Evolutionary conservation across 1,140 invertebrate species (phyloP), one percentile per base, ranked within the genome.

Genomic region (Drosophila nigrodunni): DNA sequence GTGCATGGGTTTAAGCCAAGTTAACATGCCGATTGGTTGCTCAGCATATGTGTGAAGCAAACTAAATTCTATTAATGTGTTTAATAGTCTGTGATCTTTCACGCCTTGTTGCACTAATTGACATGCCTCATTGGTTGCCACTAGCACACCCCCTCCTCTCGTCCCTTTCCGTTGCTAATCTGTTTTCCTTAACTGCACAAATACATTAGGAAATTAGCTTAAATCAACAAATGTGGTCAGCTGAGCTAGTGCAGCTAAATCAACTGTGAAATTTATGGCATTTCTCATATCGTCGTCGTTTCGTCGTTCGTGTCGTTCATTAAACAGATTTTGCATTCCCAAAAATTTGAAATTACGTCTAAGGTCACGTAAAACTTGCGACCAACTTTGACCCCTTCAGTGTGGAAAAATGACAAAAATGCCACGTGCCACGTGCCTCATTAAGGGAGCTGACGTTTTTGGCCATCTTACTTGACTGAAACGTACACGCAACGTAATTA

Each of bases 351-450:
- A 77, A 59, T 75, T 54, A 49, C 39, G 43, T 52, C 47, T 64
- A 8, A 13, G 65, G 85, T 83, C 83, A 87, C 83, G 83, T 87
- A 83, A 21, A 15, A 52, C 43, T 41, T 82, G 80, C 50, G 83
- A 83, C 18, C 60, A 8, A n/a, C 72, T 72, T 60, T 82, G 80
- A 83, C 80, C 80, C 77, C 72, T 79, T 82, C 78, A 74, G 54
- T 78, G 73, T 64, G 78, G 77, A 89, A 87, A 88, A 87, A 87
- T 89, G 80, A 83, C 83, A 87, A 88, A 88, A 70, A 74, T 59
- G 85, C 70, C 72, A 87, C 83, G 83, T 89, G 83, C 72, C 83
- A 87, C 83, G 83, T 89, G 83, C 72, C 83, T 87, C 83, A 87
- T 87, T 87, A 83, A 61, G 68, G 66, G 52, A 52, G 64, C 37